phyloP scores from a whole-genome alignment of 2,797 vertebrate genomes.

The Rhynchotus rufescens region DNA sequence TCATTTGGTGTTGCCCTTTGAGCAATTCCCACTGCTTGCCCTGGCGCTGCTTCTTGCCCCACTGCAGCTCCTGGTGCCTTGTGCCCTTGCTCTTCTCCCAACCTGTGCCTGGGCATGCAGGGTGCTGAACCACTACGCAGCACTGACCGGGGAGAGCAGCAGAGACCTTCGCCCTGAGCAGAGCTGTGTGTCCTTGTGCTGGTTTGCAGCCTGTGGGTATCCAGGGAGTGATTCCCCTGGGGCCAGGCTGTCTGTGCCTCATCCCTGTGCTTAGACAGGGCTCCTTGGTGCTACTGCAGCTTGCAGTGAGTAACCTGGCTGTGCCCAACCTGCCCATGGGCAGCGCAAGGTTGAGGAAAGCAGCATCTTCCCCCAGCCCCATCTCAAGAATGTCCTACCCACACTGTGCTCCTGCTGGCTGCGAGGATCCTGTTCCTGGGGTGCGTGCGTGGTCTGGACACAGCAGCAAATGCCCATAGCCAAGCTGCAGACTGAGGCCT shows the following conservation, averaged over 20 bases:
- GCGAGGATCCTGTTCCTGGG: accelerated
- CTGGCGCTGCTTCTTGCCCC: not conserved
- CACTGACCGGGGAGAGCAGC: not conserved
- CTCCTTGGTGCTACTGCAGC: not conserved
- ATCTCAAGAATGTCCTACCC: not conserved
- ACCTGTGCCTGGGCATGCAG: not conserved
- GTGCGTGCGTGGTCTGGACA: no score
- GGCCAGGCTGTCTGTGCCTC: not conserved
- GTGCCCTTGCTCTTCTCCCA: not conserved
- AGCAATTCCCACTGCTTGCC: not conserved
- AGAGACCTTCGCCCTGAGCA: accelerated
- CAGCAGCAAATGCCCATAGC: not conserved
- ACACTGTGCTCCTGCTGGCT: not conserved
- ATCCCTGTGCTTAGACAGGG: not conserved
- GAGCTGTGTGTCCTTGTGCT: not conserved
- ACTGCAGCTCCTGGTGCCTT: not conserved
- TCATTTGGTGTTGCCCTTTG: not conserved
- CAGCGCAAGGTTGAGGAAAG: not conserved
- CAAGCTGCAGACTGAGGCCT: not conserved
- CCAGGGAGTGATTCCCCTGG: accelerated
- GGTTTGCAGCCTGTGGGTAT: accelerated
- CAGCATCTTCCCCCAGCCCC: not conserved
- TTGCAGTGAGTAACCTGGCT: not conserved
- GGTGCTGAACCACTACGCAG: accelerated
- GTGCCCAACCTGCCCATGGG: conserved; percentile 25